Base-by-base conservation (phyloP, 2,888 invertebrate genomes). In the Therioaphis trifolii region DNA sequence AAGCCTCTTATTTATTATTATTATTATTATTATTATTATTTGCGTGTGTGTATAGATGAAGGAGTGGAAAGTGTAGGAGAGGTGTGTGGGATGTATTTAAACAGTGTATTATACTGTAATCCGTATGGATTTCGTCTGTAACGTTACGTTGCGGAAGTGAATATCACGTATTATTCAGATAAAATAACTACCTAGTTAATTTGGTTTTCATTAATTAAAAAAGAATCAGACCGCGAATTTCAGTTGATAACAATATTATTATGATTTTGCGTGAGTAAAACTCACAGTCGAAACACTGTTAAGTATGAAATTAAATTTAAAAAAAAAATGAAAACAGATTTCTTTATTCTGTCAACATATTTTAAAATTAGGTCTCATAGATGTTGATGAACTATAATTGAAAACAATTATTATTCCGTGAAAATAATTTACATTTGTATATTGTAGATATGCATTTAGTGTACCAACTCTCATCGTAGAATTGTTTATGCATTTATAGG, bases 51-150 rank as follows among this genome's bases (percentile, higher is more conserved):
- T 2, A 4, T 18, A 18, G 4, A 18, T 1, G 7, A 52, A 52
- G 35, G 77, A 66, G 66, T 77, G 77, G 21, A 63, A 49, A 66
- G 35, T 66, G 77, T 77, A 49, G 77, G 66, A 77, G 29, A 66
- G 1, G 49, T 29, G 77, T 49, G 77, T 77, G 49, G 66, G 77
- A 66, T 35, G 49, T 27, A 29, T 77, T 66, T 66, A 66, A 66
- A 35, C 77, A 21, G 35, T 66, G 7, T 35, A 35, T 5, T 35
- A 35, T 35, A 35, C 35, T 35, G 35, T 35, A 35, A 35, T 35
- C 35, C 35, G 7, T 35, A 77, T 66, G 52, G 35, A 66, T 77
- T 66, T 77, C 77, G 46, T 12, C 15, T 40, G 9, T 21, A 29
- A 55, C n/a, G n/a, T 66, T 35, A 15, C 15, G 15, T 29, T 15